A percentile compares a stretch with the other conserved stretches of the same genome.
Conservation (phyloP, 2,888 invertebrate species). For the Heliconius charithonia region DNA sequence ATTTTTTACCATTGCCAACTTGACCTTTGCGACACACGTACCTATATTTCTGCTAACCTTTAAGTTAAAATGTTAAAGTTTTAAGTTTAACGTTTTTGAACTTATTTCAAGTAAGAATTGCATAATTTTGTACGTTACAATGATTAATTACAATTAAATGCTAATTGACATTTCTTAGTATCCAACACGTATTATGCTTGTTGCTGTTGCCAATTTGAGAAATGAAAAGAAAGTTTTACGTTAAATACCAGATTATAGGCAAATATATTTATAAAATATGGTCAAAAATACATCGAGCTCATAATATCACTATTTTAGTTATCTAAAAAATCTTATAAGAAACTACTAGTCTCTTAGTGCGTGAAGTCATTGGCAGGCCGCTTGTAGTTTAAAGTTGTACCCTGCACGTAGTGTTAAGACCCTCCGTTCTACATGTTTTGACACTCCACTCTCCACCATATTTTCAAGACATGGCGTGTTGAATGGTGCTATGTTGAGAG, state of each 20-base stretch:
- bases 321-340: no score
- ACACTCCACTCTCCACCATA: no score
- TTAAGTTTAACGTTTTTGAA: conserved; percentile 7
- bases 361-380: no score
- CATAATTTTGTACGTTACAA: neutral
- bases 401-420: no score
- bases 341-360: no score
- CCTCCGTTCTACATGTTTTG: no score
- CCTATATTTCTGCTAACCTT: conserved; percentile 29
- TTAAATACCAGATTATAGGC: neutral
- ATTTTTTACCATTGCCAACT: conserved; percentile 30
- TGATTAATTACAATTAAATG: neutral
- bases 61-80: conserved; percentile 20
- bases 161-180: neutral
- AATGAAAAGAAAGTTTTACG: neutral
- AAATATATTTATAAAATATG: neutral
- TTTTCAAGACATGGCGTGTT: no score
- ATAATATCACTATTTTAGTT: no score
- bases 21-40: conserved; percentile 23
- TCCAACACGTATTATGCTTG: neutral
- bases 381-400: no score
- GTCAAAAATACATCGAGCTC: no score
- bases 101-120: conserved; percentile 21
- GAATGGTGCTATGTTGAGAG: no score
- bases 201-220: neutral